These are phyloP conservation scores for Telenomus remus DNA, from an alignment of 1,140 invertebrate genomes.

Conservation along the genomic window DNA sequence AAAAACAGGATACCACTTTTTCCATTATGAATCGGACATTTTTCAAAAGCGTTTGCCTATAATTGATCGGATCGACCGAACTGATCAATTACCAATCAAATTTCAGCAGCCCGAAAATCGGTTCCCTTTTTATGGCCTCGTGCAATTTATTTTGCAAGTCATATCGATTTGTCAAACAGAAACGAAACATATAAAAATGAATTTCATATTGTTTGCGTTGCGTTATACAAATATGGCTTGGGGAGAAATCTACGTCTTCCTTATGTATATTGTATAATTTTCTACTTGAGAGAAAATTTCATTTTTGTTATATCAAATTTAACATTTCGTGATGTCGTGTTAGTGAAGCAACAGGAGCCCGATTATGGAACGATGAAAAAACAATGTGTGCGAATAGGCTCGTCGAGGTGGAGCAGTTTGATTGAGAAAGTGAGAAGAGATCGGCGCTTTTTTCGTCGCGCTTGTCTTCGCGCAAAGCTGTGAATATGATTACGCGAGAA, in stretches of 20 bases:
- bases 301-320: too few species aligned
- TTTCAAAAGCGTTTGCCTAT: not conserved
- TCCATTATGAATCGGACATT: constrained; percentile 27
- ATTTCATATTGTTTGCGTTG: not conserved
- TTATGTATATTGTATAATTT: constrained; percentile 20
- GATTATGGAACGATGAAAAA: too few species aligned
- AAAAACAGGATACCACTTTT: constrained; percentile 41
- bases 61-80: not conserved
- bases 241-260: constrained; percentile 29
- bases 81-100: too few species aligned
- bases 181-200: too few species aligned
- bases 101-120: too few species aligned
- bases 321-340: not conserved
- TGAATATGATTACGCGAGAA: constrained; percentile 20
- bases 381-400: too few species aligned
- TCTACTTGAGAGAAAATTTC: constrained; percentile 23
- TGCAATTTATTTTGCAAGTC: not conserved
- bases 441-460: too few species aligned
- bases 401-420: too few species aligned
- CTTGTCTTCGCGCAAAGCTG: constrained; percentile 4
- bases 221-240: constrained; percentile 27
- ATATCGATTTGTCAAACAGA: too few species aligned
- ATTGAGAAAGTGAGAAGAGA: constrained; percentile 6
- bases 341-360: not conserved
- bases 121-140: too few species aligned